Evolutionary conservation across 1,140 invertebrate species (phyloP), one percentile per base, ranked within the genome.

Genomic region (Neelides sp.): DNA sequence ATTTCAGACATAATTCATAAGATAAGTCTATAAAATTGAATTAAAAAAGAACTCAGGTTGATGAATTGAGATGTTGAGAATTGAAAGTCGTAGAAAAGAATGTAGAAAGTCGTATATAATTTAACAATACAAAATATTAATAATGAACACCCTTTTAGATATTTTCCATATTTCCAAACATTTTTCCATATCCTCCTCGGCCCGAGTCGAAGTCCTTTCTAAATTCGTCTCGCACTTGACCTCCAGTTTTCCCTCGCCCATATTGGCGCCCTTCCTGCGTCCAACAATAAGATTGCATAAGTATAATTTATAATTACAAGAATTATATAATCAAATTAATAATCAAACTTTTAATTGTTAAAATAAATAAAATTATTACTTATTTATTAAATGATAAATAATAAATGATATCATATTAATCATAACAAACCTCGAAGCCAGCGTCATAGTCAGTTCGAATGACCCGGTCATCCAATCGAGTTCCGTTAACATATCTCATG

Each of bases 361-460:
- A n/a, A n/a, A n/a, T n/a, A n/a, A n/a, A n/a, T n/a, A n/a, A n/a
- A n/a, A n/a, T n/a, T n/a, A n/a, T n/a, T n/a, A n/a, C n/a, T n/a
- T n/a, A n/a, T n/a, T n/a, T n/a, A n/a, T n/a, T n/a, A n/a, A n/a
- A n/a, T n/a, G n/a, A n/a, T n/a, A n/a, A n/a, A n/a, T n/a, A n/a
- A n/a, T n/a, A n/a, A n/a, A n/a, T n/a, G n/a, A n/a, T n/a, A n/a
- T n/a, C n/a, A n/a, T n/a, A n/a, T n/a, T n/a, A n/a, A n/a, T n/a
- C n/a, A n/a, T n/a, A n/a, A n/a, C n/a, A n/a, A n/a, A n/a, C n/a
- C 45, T 93, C 78, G 71, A 99, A 99, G 3, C 96, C 96, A 40
- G 93, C 93, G 71, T 99, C 96, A 93, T 94, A 98, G 71, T 99
- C 95, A 48, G 91, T 94, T 64, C 96, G 74, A 22, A 99, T 90